Conservation (phyloP, 2,888 invertebrate genomes). For the Busseola fusca region DNA sequence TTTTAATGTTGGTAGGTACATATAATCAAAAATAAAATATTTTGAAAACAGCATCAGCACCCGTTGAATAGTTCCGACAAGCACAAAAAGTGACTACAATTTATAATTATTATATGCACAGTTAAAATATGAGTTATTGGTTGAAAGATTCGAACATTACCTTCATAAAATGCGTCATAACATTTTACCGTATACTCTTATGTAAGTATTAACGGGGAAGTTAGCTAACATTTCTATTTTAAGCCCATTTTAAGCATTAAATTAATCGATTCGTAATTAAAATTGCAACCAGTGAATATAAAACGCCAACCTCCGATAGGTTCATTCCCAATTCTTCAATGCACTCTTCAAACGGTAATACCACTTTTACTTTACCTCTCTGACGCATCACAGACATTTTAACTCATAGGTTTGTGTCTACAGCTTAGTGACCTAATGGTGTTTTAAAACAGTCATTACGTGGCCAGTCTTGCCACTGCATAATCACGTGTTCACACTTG, state of each 20-base stretch:
- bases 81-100: neutral
- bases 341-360: neutral
- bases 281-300: neutral
- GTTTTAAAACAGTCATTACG: neutral
- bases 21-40: too few relatives aligned
- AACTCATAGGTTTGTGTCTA: neutral
- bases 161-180: too few relatives aligned
- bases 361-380: neutral
- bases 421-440: neutral
- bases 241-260: neutral
- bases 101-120: neutral
- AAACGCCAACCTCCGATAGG: neutral
- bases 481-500: neutral
- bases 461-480: neutral
- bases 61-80: neutral
- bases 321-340: neutral
- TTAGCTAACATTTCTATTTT: neutral
- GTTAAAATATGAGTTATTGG: too few relatives aligned
- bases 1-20: too few relatives aligned
- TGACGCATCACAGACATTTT: neutral
- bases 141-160: too few relatives aligned
- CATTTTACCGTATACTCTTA: neutral
- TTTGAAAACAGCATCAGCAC: too few relatives aligned
- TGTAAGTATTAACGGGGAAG: neutral
- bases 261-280: neutral